Conservation (phyloP, 92 coral and sea anemone species). For the Zoanthus gigantus region DNA sequence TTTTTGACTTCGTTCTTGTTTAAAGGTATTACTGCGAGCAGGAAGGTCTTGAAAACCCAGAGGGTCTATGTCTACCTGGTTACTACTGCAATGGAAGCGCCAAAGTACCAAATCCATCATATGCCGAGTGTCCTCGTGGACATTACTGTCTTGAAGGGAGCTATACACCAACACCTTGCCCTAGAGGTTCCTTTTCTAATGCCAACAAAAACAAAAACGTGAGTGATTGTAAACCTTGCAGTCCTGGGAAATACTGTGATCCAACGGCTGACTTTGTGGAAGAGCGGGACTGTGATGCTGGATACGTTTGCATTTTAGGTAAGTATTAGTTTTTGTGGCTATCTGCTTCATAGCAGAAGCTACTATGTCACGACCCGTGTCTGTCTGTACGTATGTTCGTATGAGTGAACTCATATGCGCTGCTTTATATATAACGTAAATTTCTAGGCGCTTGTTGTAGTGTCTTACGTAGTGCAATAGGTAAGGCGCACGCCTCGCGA, state of each 20-base stretch:
- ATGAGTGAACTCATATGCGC: too few relatives aligned
- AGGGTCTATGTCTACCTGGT: slow-evolving; percentile 87
- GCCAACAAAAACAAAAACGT: slow-evolving; percentile 80
- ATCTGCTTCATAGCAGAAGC: too few relatives aligned
- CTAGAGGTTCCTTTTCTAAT: slow-evolving; percentile 94
- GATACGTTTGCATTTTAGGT: slow-evolving; percentile 87
- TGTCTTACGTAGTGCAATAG: too few relatives aligned
- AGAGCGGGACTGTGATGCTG: slow-evolving; percentile 82
- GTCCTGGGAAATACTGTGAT: slow-evolving; percentile 94
- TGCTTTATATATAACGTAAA: too few relatives aligned
- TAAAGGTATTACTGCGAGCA: slow-evolving; percentile 83
- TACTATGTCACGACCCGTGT: too few relatives aligned
- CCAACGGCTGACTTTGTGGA: slow-evolving; percentile 79
- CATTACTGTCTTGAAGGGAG: slow-evolving; percentile 94
- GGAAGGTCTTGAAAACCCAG: slow-evolving; percentile 81
- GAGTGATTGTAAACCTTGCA: slow-evolving; percentile 93
- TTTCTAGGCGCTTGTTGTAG: too few relatives aligned
- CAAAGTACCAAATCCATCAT: slow-evolving; percentile 77
- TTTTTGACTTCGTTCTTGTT: neutral
- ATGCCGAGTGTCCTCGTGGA: slow-evolving; percentile 86
- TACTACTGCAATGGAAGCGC: slow-evolving; percentile 87
- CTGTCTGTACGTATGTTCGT: too few relatives aligned
- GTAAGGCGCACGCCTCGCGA: too few relatives aligned
- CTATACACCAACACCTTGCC: slow-evolving; percentile 87
- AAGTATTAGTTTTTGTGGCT: neutral